phyloP scores from a whole-genome alignment of 1,140 invertebrate species.

The Euura saliciscinereae region DNA sequence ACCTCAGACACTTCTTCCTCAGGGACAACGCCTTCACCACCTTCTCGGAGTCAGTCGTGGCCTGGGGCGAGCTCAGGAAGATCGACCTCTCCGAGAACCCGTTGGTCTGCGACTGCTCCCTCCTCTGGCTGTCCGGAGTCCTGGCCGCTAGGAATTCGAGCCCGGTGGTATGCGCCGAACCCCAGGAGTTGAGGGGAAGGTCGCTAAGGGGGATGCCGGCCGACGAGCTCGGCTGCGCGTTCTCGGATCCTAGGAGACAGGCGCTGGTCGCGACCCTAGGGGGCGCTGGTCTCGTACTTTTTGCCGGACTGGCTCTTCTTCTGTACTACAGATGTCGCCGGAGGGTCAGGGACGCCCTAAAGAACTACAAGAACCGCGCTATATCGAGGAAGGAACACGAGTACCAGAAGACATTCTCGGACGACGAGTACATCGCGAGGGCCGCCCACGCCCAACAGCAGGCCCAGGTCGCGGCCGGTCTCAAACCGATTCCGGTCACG shows the following conservation, averaged over 20 bases:
- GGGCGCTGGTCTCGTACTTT: constrained; percentile 69
- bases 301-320: constrained; percentile 72
- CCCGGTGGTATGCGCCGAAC: constrained; percentile 76
- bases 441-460: constrained; percentile 58
- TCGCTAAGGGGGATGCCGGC: constrained; percentile 71
- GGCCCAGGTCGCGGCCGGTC: constrained; percentile 62
- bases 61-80: constrained; percentile 77
- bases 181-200: constrained; percentile 72
- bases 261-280: constrained; percentile 77
- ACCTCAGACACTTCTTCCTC: constrained; percentile 75
- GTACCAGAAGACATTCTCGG: constrained; percentile 86
- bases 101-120: constrained; percentile 78
- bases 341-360: constrained; percentile 76
- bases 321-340: constrained; percentile 79
- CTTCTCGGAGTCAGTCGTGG: constrained; percentile 76
- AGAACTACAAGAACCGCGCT: constrained; percentile 78
- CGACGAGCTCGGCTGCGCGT: constrained; percentile 81
- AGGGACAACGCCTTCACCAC: constrained; percentile 79
- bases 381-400: constrained; percentile 82
- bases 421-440: constrained; percentile 81
- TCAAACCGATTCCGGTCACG: constrained; percentile 83
- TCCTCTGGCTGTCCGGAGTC: constrained; percentile 82
- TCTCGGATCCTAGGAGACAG: constrained; percentile 74
- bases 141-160: constrained; percentile 74
- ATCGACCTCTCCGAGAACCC: constrained; percentile 85